Evolutionary conservation across 2,797 vertebrate species (phyloP).

Genomic region (Squalus acanthias): DNA sequence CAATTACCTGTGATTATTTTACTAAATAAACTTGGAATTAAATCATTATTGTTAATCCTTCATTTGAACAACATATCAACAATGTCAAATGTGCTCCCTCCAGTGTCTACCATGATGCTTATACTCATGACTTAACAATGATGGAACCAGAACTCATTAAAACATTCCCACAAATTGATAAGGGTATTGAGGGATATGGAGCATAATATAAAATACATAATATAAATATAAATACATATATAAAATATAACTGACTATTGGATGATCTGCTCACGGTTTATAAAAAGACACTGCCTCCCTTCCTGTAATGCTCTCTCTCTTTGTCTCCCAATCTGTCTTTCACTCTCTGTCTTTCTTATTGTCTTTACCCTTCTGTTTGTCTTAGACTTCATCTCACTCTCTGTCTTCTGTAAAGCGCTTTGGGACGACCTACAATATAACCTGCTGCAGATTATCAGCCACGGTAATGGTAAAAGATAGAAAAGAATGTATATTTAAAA

Average conservation of each 20-base stretch:
- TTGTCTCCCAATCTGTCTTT: not conserved
- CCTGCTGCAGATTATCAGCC: not conserved
- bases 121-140: not conserved
- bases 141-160: not conserved
- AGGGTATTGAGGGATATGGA: not conserved
- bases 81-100: not conserved
- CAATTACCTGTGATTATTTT: not conserved
- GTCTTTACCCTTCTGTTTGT: not conserved
- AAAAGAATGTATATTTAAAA: not conserved
- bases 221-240: not conserved
- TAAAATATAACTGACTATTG: not conserved
- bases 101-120: not conserved
- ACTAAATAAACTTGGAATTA: not conserved
- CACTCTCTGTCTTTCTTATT: not conserved
- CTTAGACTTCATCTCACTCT: not conserved
- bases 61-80: not conserved
- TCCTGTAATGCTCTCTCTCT: not conserved
- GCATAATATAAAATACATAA: not conserved
- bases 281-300: not conserved
- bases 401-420: not conserved
- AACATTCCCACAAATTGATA: not conserved
- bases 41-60: not conserved
- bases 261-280: not conserved
- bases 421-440: not conserved
- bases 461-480: not conserved